phyloP scores from a whole-genome alignment of 2,113 vertebrate genomes.

The Onychostoma macrolepis region DNA sequence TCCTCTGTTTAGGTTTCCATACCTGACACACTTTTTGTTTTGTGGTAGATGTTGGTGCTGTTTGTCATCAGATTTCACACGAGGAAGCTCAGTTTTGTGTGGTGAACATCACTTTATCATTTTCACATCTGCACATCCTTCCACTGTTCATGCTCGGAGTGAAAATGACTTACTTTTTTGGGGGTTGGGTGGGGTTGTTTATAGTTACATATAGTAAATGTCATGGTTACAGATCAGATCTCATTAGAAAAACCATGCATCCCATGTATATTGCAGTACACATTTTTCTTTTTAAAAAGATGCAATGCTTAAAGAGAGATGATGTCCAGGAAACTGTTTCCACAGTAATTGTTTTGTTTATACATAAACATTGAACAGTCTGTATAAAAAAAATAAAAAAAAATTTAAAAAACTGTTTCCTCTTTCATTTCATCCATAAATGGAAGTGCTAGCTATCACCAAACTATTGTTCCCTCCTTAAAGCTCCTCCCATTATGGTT shows the following conservation, averaged over 20 bases:
- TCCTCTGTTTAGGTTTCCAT: not conserved
- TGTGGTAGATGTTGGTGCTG: not conserved
- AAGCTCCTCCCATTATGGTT: not conserved
- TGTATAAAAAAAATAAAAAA: slow-evolving; percentile 10
- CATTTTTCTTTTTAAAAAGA: not conserved
- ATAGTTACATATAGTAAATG: not conserved
- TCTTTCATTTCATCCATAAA: slow-evolving; percentile 54
- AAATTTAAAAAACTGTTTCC: no score
- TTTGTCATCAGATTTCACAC: not conserved
- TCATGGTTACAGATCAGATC: no score
- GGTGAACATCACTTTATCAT: not conserved
- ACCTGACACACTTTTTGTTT: not conserved
- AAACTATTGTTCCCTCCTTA: not conserved
- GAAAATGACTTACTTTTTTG: not conserved
- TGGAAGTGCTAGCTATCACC: slow-evolving; percentile 32
- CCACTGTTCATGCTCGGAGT: not conserved
- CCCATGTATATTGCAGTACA: not conserved
- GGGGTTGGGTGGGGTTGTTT: not conserved
- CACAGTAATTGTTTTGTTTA: not conserved
- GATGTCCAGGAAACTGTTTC: not conserved
- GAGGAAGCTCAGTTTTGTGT: not conserved
- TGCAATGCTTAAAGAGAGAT: no score
- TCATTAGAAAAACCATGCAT: not conserved
- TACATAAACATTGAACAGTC: not conserved
- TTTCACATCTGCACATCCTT: not conserved